These are phyloP conservation scores for Heliconius eleuchia DNA, from an alignment of 1,140 invertebrate species.

Conservation along the genomic window DNA sequence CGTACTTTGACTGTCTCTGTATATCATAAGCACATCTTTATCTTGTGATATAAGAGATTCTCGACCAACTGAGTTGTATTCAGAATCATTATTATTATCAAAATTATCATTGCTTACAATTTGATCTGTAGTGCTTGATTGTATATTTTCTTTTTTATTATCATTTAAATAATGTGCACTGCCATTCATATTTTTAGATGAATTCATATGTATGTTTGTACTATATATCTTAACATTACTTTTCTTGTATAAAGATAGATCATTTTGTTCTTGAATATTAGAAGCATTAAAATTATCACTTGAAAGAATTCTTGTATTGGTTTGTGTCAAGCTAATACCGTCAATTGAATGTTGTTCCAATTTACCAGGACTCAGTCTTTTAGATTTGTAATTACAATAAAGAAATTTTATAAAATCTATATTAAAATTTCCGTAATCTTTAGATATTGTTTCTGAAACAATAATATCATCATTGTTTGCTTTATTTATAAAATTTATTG, in stretches of 20 bases:
- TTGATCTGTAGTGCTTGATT: constrained; percentile 5
- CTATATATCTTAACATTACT: constrained; percentile 36
- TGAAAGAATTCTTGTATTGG: not conserved
- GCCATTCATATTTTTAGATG: constrained; percentile 6
- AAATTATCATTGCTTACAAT: constrained; percentile 15
- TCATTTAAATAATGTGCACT: constrained; percentile 13
- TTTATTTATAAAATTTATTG: not conserved
- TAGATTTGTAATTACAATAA: constrained; percentile 63
- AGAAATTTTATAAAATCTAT: constrained; percentile 49
- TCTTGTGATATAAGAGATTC: constrained; percentile 46
- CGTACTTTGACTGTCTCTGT: constrained; percentile 54
- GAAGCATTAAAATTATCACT: not conserved
- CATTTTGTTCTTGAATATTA: not conserved
- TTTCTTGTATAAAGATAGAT: constrained; percentile 5
- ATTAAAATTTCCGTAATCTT: constrained; percentile 16
- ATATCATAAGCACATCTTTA: constrained; percentile 63
- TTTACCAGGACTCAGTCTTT: constrained; percentile 50
- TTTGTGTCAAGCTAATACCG: not conserved
- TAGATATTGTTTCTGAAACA: not conserved
- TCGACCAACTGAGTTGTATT: constrained; percentile 11
- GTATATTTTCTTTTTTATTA: not conserved
- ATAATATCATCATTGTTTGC: not conserved
- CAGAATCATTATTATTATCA: constrained; percentile 7
- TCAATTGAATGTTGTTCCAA: constrained; percentile 60
- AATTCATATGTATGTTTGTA: constrained; percentile 15